Evolutionary conservation across 1,140 invertebrate genomes (phyloP), one percentile per base, ranked within the genome.

Genomic region (Ladona fulva): DNA sequence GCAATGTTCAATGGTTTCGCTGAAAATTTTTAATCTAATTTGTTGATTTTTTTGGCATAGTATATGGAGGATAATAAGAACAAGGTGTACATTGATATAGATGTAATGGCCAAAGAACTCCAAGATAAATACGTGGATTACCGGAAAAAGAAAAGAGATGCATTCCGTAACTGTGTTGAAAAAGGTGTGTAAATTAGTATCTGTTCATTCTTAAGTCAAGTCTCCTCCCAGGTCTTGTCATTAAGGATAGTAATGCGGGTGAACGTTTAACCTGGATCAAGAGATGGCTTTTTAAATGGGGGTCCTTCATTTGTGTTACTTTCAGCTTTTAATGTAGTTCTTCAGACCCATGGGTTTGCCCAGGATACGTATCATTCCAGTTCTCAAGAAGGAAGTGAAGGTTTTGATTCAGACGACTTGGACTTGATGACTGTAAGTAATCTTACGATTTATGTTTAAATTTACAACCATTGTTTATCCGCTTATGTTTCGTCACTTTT

Each of bases 91-190:
- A 88, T 93, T 77, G 90, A 93, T 87, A 89, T 92, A 42, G 89
- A 89, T 80, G 89, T 90, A 82, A 92, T 93, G 91, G 90, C 91
- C 80, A 89, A 90, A 82, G 86, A 88, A 80, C 86, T 94, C 42
- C 90, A 91, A 86, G 89, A 87, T 82, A 88, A 88, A 80, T 92
- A 91, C 84, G 87, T 88, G 24, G 92, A 93, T 80, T 93, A 93
- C 84, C 87, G 86, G 75, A 88, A 88, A 82, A 91, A 89, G 81
- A 92, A 92, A 83, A 87, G 89, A 75, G 87, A 84, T 75, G 87
- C 90, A 25, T 93, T 94, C 83, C 88, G 88, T 82, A 85, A 87
- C 78, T 85, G 89, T 83, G 91, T 93, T 79, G 90, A 86, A 83
- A 85, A 85, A 87, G 89, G 83, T 90, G 87, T 78, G 85, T 66